Evolutionary conservation across 2,888 invertebrate genomes (phyloP), one percentile per base, ranked within the genome.

Genomic region (Melinaea marsaeus): DNA sequence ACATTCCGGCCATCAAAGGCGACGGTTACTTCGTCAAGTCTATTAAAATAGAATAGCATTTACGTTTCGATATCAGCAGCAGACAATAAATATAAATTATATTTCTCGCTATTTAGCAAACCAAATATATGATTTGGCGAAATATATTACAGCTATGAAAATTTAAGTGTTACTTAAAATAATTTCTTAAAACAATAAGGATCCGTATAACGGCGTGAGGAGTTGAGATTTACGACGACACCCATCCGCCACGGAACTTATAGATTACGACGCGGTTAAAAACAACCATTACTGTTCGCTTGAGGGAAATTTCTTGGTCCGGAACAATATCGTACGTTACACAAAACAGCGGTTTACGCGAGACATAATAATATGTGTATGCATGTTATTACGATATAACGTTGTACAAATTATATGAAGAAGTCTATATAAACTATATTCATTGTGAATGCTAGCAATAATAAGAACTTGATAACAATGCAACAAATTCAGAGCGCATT

Each of bases 231-330:
- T 65, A 66, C 68, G 48, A 62, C 57, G 64, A 60, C 64, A 64
- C 69, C 59, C 65, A 66, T 61, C 63, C 58, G 64, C 68, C 64
- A 64, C 60, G 60, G 63, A 69, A 69, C 70, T 61, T 61, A 70
- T 74, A 72, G 69, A 67, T 74, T 71, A 70, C 66, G 67, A 70
- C 47, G 46, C 68, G 69, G 63, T 70, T 69, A 68, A 70, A 71
- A 72, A 68, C 63, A 57, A 59, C 65, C 67, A 72, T 70, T 68
- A 71, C 67, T 51, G 63, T 62, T 61, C 56, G 63, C 63, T 37
- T 13, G 45, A 55, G 63, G 61, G 55, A 61, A 60, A 61, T 54
- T 63, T 54, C 61, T 61, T 45, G 32, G 47, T 13, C 35, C 55
- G 46, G 55, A 62, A 61, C 56, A 58, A 57, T 33, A 45, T 60